Percentiles rank a stretch among this genome's conserved stretches.
Conservation (phyloP, 2,113 vertebrate genomes). For the Leiothrix lutea region DNA sequence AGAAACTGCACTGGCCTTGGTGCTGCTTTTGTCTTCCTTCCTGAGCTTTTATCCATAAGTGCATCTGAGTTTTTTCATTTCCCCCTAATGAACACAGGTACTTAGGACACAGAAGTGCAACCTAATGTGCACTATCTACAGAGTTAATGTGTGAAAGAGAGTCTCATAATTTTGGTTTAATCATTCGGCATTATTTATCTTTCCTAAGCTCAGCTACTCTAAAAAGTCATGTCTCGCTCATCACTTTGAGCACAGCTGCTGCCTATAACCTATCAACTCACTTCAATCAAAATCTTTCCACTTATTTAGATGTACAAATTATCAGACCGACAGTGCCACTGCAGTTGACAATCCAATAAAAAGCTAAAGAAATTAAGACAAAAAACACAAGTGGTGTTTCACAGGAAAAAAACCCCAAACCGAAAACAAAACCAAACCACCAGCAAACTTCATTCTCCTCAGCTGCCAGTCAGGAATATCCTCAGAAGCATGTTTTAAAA, state of each 20-base stretch:
- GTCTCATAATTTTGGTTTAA: not conserved
- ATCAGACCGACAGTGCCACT: fast-evolving
- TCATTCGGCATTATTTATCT: not conserved
- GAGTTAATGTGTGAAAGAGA: not conserved
- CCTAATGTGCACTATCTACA: not conserved
- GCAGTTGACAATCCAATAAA: fast-evolving
- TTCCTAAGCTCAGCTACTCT: not conserved
- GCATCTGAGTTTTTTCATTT: not conserved
- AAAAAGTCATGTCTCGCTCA: not conserved
- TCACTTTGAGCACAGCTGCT: fast-evolving
- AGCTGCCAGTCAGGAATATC: no score
- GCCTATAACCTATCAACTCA: not conserved
- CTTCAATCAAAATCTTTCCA: not conserved
- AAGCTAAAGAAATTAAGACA: not conserved
- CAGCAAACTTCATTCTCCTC: no score
- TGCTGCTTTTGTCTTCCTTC: not conserved
- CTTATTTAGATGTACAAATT: not conserved
- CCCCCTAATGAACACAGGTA: not conserved
- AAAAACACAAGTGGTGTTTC: fast-evolving
- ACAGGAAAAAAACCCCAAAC: no score
- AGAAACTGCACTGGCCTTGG: not conserved
- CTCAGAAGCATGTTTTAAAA: no score
- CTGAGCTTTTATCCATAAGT: not conserved
- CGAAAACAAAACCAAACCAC: not conserved
- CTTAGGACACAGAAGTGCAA: not conserved